Conservation (phyloP, 2,888 invertebrate genomes). For the Callinectes sapidus region DNA sequence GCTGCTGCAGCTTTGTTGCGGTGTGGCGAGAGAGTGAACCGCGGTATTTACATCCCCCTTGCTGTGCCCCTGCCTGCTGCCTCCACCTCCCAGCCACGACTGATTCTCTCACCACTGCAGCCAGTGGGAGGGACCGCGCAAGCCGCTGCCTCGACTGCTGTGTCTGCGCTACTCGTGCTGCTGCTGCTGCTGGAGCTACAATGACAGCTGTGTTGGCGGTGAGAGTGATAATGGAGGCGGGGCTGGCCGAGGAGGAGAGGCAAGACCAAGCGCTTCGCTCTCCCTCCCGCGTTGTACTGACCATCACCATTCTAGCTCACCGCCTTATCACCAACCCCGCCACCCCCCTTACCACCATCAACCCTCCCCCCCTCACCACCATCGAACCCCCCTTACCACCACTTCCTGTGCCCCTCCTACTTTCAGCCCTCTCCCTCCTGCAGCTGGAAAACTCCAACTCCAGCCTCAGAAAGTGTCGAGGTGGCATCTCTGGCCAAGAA, state of each 20-base stretch:
- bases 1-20: constrained; percentile 13
- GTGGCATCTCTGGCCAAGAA: background rate
- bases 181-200: constrained; percentile 45
- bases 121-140: constrained; percentile 55
- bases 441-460: constrained; percentile 32
- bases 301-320: constrained; percentile 52
- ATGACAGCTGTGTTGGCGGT: constrained; percentile 54
- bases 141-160: constrained; percentile 49
- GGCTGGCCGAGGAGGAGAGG: constrained; percentile 26
- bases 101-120: constrained; percentile 56
- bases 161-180: constrained; percentile 56
- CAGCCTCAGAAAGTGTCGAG: constrained; percentile 18
- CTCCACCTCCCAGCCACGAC: constrained; percentile 53
- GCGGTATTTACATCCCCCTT: constrained; percentile 44
- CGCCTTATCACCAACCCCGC: constrained; percentile 53
- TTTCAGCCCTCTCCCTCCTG: constrained; percentile 22
- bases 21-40: constrained; percentile 39
- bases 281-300: constrained; percentile 49
- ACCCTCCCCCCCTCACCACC: constrained; percentile 43
- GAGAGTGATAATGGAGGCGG: constrained; percentile 47
- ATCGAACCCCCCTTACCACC: constrained; percentile 39
- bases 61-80: constrained; percentile 33
- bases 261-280: constrained; percentile 34
- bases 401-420: constrained; percentile 48
- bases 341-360: constrained; percentile 43